Evolutionary conservation across 30 jellyfish, hydroid and myxozoan species (phyloP).

Genomic region (Mastigias papua): DNA sequence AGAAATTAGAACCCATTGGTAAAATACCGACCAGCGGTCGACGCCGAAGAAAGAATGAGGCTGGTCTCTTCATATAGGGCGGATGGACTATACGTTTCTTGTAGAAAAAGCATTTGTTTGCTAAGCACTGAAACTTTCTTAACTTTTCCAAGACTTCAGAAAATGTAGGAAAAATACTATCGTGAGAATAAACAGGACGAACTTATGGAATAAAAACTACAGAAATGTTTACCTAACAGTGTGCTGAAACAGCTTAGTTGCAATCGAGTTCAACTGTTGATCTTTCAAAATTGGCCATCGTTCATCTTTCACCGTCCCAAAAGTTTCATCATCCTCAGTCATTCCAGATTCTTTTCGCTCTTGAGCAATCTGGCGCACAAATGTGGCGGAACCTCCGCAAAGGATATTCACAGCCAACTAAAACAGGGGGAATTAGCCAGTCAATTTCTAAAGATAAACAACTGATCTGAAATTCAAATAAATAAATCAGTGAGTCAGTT

Average conservation of each 20-base stretch:
- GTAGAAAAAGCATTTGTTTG: too few relatives aligned
- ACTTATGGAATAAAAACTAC: background rate
- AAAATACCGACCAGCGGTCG: too few relatives aligned
- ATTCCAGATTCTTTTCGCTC: slow-evolving; percentile 66
- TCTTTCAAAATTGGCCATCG: slow-evolving; percentile 88
- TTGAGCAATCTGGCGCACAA: slow-evolving; percentile 68
- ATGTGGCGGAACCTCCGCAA: slow-evolving; percentile 81
- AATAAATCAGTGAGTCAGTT: background rate
- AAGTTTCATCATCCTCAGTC: slow-evolving; percentile 71
- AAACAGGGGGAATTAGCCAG: background rate
- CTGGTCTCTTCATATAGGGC: too few relatives aligned
- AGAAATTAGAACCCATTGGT: too few relatives aligned
- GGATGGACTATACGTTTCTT: too few relatives aligned
- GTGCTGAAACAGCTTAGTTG: slow-evolving; percentile 80
- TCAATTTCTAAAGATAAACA: background rate
- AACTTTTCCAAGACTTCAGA: too few relatives aligned
- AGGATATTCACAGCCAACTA: slow-evolving; percentile 88
- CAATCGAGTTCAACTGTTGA: slow-evolving; percentile 53
- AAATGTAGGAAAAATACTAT: too few relatives aligned
- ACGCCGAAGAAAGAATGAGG: too few relatives aligned
- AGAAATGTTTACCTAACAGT: slow-evolving; percentile 43
- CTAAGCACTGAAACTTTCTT: too few relatives aligned
- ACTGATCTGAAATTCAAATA: background rate
- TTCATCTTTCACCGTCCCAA: slow-evolving; percentile 68
- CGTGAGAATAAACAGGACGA: too few relatives aligned